These are phyloP conservation scores for Andrena bicolor DNA, from an alignment of 2,888 invertebrate species.

Conservation along the genomic window DNA sequence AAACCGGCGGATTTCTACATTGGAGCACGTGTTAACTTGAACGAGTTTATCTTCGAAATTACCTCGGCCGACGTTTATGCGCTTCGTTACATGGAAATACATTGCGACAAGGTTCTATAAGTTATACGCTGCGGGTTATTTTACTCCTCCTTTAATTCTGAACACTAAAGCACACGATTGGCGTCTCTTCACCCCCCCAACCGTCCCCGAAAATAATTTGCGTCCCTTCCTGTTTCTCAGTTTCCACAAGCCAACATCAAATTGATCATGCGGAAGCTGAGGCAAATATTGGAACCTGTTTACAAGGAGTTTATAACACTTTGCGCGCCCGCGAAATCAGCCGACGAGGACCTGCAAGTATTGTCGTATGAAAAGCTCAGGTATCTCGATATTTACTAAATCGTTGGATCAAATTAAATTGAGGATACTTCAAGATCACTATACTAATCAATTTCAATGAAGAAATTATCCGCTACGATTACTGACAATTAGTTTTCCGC, in stretches of 20 bases:
- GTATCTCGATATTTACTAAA: constrained; percentile 72
- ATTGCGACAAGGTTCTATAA: constrained; percentile 88
- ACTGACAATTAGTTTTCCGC: no score
- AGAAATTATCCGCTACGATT: no score
- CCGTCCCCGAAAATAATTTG: background rate
- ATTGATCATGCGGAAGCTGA: constrained; percentile 91
- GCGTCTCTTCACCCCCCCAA: background rate
- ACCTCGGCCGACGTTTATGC: constrained; percentile 95
- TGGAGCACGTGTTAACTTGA: constrained; percentile 92
- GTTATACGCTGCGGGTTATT: constrained; percentile 6
- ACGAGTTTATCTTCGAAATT: constrained; percentile 92
- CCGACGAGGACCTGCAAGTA: constrained; percentile 64
- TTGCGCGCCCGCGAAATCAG: constrained; percentile 86
- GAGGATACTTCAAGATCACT: background rate
- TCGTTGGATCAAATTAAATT: background rate
- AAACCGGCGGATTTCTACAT: constrained; percentile 93
- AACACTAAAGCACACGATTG: constrained; percentile 13
- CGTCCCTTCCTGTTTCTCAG: constrained; percentile 81
- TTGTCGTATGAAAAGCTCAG: constrained; percentile 84
- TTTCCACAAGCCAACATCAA: constrained; percentile 91
- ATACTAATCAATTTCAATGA: no score
- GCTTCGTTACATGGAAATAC: constrained; percentile 93
- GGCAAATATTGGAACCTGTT: constrained; percentile 88
- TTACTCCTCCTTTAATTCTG: background rate
- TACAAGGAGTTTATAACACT: constrained; percentile 92